Conservation (phyloP, 2,888 invertebrate genomes). For the Lepas anatifera region DNA sequence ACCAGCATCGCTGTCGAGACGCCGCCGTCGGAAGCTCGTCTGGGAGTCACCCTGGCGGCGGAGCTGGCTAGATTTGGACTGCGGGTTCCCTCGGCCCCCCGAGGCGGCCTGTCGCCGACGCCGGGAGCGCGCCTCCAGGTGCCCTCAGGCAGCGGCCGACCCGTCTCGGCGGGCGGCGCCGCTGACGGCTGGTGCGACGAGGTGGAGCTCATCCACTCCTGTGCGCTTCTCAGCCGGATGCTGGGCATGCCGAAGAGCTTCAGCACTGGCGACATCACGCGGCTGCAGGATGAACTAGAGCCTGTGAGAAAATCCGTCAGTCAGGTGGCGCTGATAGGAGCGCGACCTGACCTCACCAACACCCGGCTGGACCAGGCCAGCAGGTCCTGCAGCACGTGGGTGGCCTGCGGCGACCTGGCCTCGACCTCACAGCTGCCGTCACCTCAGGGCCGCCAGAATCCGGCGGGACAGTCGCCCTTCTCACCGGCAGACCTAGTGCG, state of each 20-base stretch:
- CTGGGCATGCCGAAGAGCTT: constrained; percentile 71
- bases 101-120: background rate
- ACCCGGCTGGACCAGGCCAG: constrained; percentile 47
- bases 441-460: constrained; percentile 44
- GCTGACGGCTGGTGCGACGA: constrained; percentile 46
- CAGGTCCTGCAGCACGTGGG: constrained; percentile 75
- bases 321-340: constrained; percentile 1
- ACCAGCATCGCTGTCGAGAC: background rate
- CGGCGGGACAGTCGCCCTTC: constrained; percentile 35
- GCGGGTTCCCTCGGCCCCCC: background rate
- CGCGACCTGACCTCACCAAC: constrained; percentile 31
- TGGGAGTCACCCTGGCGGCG: background rate
- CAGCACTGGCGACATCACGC: constrained; percentile 62
- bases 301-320: background rate
- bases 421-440: constrained; percentile 70
- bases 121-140: background rate
- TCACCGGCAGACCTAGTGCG: constrained; percentile 53
- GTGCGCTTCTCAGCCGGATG: constrained; percentile 63
- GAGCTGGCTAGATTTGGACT: background rate
- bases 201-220: constrained; percentile 62
- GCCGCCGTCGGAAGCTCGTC: background rate
- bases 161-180: background rate
- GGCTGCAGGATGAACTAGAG: constrained; percentile 29
- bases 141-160: background rate
- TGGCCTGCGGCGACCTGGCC: constrained; percentile 62